These are phyloP conservation scores for Colostygia pectinataria DNA, from an alignment of 2,888 invertebrate genomes.

Conservation along the genomic window DNA sequence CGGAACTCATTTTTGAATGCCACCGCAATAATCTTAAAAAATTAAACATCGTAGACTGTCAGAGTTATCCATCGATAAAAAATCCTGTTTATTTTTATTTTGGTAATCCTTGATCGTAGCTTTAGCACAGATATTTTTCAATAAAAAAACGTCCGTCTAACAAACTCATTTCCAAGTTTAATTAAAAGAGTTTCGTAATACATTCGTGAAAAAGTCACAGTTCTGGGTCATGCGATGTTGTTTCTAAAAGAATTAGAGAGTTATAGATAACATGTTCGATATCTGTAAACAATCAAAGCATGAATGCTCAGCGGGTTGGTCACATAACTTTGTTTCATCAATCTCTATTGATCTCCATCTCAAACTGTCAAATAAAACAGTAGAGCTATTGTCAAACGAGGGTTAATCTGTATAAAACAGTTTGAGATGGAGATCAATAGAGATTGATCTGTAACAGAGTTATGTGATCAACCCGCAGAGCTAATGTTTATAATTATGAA, in stretches of 20 bases:
- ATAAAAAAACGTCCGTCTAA: constrained; percentile 38
- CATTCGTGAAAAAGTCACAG: constrained; percentile 31
- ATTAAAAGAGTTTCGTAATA: constrained; percentile 47
- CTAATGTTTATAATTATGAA: no score
- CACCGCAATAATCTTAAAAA: no score
- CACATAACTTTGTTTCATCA: neutral
- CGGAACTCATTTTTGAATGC: no score
- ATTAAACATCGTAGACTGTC: no score
- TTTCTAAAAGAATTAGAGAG: constrained; percentile 29
- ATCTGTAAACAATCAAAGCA: constrained; percentile 27
- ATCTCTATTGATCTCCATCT: no score
- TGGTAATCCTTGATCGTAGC: neutral
- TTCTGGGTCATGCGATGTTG: constrained; percentile 22
- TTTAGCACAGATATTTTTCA: constrained; percentile 45
- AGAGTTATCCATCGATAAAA: no score
- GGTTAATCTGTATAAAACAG: no score
- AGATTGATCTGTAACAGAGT: no score
- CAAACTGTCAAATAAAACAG: no score
- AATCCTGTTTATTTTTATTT: constrained; percentile 7
- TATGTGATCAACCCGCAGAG: no score
- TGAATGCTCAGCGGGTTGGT: constrained; percentile 17
- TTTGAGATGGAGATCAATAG: no score
- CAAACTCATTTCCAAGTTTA: constrained; percentile 41
- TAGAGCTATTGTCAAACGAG: no score
- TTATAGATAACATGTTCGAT: constrained; percentile 29